Evolutionary conservation across 2,113 vertebrate species (phyloP).

Genomic region (Myiozetetes cayanensis): DNA sequence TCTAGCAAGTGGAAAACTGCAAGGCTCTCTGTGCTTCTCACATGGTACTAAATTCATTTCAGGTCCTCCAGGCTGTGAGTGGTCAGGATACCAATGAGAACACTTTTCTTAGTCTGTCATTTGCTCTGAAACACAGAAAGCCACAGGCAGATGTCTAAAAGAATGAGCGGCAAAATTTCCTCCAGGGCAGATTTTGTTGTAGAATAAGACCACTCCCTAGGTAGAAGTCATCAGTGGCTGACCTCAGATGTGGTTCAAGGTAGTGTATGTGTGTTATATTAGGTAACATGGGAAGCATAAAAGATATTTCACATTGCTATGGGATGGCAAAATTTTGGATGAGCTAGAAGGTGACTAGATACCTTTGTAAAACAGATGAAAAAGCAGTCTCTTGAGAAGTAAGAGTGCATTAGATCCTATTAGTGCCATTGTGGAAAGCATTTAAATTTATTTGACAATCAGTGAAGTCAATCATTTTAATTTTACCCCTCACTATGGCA

Average conservation of each 20-base stretch:
- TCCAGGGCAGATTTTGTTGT: neutral
- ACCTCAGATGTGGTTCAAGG: neutral
- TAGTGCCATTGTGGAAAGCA: neutral
- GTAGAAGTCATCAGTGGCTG: neutral
- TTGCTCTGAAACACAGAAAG: neutral
- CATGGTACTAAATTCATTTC: neutral
- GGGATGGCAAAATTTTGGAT: neutral
- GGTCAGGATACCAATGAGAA: neutral
- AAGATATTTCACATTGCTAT: neutral
- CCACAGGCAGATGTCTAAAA: neutral
- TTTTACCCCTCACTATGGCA: neutral
- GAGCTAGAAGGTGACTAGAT: neutral
- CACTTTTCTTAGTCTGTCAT: neutral
- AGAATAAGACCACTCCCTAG: neutral
- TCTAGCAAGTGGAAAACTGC: neutral
- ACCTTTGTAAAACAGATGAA: neutral
- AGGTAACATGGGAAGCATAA: neutral
- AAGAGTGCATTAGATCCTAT: neutral
- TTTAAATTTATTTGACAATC: neutral
- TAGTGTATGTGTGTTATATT: accelerated
- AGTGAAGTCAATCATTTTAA: neutral
- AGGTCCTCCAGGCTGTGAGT: neutral
- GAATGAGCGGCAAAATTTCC: neutral
- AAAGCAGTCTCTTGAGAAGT: neutral
- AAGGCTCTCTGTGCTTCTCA: neutral